A percentile compares a stretch with the other conserved stretches of the same genome.
These are phyloP conservation scores for Ovis canadensis DNA, from an alignment of 2,113 vertebrate species.

Conservation along the genomic window DNA sequence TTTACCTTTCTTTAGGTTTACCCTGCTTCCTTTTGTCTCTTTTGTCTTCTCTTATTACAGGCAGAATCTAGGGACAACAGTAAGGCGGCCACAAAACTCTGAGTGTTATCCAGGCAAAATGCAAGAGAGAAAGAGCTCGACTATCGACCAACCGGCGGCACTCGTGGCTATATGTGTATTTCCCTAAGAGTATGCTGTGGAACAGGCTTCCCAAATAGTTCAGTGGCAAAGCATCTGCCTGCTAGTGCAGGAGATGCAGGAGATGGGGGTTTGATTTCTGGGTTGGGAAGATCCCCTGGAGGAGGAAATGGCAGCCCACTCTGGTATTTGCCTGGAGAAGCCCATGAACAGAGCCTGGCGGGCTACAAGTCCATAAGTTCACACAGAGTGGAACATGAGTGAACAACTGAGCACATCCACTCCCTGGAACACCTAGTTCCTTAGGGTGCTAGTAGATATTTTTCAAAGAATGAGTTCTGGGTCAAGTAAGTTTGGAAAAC, in stretches of 20 bases:
- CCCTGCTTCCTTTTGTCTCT: not conserved
- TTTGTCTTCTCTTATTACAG: not conserved
- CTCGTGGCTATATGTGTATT: not conserved
- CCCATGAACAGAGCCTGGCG: not conserved
- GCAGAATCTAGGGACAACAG: not conserved
- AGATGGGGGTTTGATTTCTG: not conserved
- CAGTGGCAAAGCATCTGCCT: not conserved
- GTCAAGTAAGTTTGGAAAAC: not conserved
- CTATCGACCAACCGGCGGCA: not conserved
- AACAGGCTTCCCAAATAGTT: not conserved
- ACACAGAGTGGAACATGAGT: not conserved
- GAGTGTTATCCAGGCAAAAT: not conserved
- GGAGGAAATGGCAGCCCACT: not conserved
- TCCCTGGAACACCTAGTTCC: not conserved
- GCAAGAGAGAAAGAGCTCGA: not conserved
- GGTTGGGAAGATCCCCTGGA: not conserved
- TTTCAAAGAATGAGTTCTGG: not conserved
- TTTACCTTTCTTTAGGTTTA: not conserved
- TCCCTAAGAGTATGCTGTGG: not conserved
- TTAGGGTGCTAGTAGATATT: not conserved
- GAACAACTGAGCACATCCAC: not conserved
- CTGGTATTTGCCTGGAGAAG: not conserved
- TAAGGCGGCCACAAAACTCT: not conserved
- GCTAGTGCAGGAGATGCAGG: not conserved
- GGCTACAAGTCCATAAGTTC: not conserved